phyloP scores from a whole-genome alignment of 2,797 vertebrate genomes.

The Gymnodraco acuticeps region DNA sequence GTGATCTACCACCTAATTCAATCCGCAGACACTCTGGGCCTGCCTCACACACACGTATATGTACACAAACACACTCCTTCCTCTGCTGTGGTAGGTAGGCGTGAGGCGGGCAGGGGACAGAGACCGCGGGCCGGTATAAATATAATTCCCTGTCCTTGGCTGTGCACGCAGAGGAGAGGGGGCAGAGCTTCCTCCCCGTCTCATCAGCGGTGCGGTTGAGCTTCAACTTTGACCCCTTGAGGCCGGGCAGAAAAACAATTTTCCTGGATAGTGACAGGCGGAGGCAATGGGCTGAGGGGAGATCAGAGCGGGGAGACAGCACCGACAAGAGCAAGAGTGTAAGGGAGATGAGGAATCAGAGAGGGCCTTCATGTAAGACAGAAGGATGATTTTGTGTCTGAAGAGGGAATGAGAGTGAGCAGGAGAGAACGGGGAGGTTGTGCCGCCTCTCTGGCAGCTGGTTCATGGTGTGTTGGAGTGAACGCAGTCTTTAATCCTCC shows the following conservation, averaged over 20 bases:
- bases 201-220: slow-evolving; percentile 38
- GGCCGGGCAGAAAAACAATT: slow-evolving; percentile 49
- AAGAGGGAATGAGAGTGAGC: slow-evolving; percentile 29
- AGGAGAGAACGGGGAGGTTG: slow-evolving; percentile 13
- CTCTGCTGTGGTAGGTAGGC: slow-evolving; percentile 37
- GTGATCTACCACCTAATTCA: slow-evolving; percentile 76
- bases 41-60: slow-evolving; percentile 31
- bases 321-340: slow-evolving; percentile 27
- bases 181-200: slow-evolving; percentile 31
- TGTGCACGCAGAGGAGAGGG: slow-evolving; percentile 15
- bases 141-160: slow-evolving; percentile 64
- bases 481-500: slow-evolving; percentile 66
- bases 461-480: slow-evolving; percentile 39
- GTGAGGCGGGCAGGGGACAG: neutral
- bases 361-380: slow-evolving; percentile 50
- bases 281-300: slow-evolving; percentile 36
- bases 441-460: slow-evolving; percentile 62
- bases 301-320: slow-evolving; percentile 20
- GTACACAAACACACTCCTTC: slow-evolving; percentile 43
- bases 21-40: slow-evolving; percentile 56
- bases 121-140: slow-evolving; percentile 27
- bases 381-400: slow-evolving; percentile 41
- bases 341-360: slow-evolving; percentile 49
- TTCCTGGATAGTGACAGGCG: slow-evolving; percentile 40
- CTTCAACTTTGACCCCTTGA: slow-evolving; percentile 64